A percentile compares a stretch with the other conserved stretches of the same genome.
These are phyloP conservation scores for Erpobdella octoculata DNA, from an alignment of 2,888 invertebrate species.

Conservation along the genomic window DNA sequence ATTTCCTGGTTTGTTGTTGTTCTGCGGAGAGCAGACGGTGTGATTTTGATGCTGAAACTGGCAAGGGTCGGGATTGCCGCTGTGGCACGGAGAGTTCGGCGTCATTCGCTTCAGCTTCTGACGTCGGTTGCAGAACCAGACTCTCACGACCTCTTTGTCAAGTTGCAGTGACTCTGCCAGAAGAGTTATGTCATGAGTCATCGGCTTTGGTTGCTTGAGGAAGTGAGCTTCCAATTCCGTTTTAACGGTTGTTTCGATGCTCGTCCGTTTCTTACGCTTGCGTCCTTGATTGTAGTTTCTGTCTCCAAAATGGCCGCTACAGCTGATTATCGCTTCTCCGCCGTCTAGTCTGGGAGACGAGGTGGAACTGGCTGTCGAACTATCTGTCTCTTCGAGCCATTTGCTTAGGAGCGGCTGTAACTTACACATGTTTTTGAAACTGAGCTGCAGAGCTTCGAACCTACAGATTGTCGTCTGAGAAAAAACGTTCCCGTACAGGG, in stretches of 20 bases:
- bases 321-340: background rate
- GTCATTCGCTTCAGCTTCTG: constrained; percentile 98
- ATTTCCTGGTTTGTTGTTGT: constrained; percentile 1
- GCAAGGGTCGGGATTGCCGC: background rate
- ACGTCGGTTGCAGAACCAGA: constrained; percentile 59
- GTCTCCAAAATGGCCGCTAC: background rate
- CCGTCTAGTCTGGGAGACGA: background rate
- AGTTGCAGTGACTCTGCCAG: constrained; percentile 91
- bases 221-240: constrained; percentile 90
- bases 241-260: constrained; percentile 95
- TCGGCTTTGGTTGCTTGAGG: constrained; percentile 97
- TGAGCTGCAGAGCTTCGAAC: constrained; percentile 95
- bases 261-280: constrained; percentile 97
- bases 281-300: constrained; percentile 57
- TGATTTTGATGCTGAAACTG: constrained; percentile 12
- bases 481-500: constrained; percentile 97
- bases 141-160: constrained; percentile 79
- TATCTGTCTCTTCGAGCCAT: constrained; percentile 97
- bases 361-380: constrained; percentile 59
- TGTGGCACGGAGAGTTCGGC: constrained; percentile 53
- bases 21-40: background rate
- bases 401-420: constrained; percentile 77
- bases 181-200: constrained; percentile 91
- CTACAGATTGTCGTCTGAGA: constrained; percentile 99
- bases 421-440: constrained; percentile 99